Percentiles rank a stretch among this genome's conserved stretches.
Evolutionary conservation across 35 echinoderm and acorn worm species (phyloP).

Genomic region (Apostichopus parvimensis): DNA sequence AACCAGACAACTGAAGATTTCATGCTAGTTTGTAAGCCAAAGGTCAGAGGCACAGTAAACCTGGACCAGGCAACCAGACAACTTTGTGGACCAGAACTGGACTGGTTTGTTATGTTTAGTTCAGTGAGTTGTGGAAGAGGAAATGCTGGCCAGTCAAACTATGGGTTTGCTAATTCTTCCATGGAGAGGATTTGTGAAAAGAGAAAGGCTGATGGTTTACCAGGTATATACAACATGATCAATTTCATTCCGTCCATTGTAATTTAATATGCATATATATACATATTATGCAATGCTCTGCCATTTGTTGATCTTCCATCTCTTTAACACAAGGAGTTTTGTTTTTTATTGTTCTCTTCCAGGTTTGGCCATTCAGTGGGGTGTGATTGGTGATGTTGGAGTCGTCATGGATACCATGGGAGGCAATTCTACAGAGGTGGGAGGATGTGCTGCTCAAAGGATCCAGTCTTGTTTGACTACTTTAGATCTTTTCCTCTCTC

Average conservation of each 20-base stretch:
- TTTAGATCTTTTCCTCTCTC: slow-evolving; percentile 75
- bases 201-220: slow-evolving; percentile 58
- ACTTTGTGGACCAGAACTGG: slow-evolving; percentile 67
- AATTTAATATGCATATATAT: too few relatives aligned
- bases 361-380: slow-evolving; percentile 93
- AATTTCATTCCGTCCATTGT: too few relatives aligned
- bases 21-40: slow-evolving; percentile 60
- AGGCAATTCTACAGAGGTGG: slow-evolving; percentile 58
- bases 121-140: slow-evolving; percentile 88
- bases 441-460: slow-evolving; percentile 73
- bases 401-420: slow-evolving; percentile 89
- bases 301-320: too few relatives aligned
- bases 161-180: slow-evolving; percentile 84
- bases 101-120: slow-evolving; percentile 95
- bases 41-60: slow-evolving; percentile 60
- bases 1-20: slow-evolving; percentile 68
- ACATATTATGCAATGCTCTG: too few relatives aligned
- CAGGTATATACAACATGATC: slow-evolving; percentile 40
- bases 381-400: slow-evolving; percentile 91
- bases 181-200: slow-evolving; percentile 91
- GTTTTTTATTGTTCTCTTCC: neutral
- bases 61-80: slow-evolving; percentile 65
- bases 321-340: too few relatives aligned
- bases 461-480: slow-evolving; percentile 79
- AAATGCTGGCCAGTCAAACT: slow-evolving; percentile 83